Evolutionary conservation across 2,797 vertebrate genomes (phyloP), one percentile per base, ranked within the genome.

Genomic region (Nasua narica): DNA sequence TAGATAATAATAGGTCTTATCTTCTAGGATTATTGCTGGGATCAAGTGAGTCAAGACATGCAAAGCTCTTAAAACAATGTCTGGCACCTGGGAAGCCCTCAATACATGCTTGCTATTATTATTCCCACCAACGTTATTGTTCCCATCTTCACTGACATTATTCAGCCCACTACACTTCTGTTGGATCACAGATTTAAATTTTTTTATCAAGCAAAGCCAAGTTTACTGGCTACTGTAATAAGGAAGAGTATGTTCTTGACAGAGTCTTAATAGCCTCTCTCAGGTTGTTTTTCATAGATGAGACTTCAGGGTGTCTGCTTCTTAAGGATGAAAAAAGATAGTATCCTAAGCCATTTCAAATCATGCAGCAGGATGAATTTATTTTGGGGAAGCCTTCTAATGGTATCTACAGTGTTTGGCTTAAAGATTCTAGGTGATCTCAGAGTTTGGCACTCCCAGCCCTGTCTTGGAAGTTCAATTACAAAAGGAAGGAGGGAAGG

Each of bases 391-490:
- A 65, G 50, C 37, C 90, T 95, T 95, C 82, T 85, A 83, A 87
- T 32, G 72, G 16, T 14, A 29, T 21, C 72, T 60, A 69, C 16
- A 29, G 32, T 40, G 25, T 77, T 87, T 93, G 56, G 48, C 72
- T 94, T 85, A 48, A 91, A 65, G 46, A 29, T 94, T 48, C 54
- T 74, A 62, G 92, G 69, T 86, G 81, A 79, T 46, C 72, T 97
- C 87, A 90, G 92, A 54, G 9, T 90, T 72, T 93, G 70, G 86
- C n/a, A 56, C 32, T 15, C 37, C 37, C 70, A 52, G 25, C 18
- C 58, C 56, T 56, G 15, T n/a, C 40, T 84, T 93, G 2, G 87
- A 92, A 95, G 37, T 58, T 72, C 60, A 62, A 7, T 56, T 56
- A 23, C 21, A 56, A 56, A 56, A 56, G 27, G 58, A 29, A 6